A percentile compares a stretch with the other conserved stretches of the same genome.
These are phyloP conservation scores for Scaptomyza montana DNA, from an alignment of 1,140 invertebrate genomes.

Conservation along the genomic window DNA sequence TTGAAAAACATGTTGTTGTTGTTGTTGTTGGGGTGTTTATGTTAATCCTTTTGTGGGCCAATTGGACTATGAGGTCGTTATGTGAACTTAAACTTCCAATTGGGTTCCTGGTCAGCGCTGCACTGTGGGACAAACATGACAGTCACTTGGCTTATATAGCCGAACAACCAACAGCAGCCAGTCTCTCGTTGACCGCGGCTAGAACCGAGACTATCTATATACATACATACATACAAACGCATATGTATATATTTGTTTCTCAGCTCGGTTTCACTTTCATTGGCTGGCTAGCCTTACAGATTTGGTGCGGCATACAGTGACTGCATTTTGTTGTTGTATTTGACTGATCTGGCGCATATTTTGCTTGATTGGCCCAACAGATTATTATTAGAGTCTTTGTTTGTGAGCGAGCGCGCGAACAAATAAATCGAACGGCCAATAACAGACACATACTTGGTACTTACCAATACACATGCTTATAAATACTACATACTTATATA, in stretches of 20 bases:
- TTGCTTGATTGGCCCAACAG: constrained; percentile 83
- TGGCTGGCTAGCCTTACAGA: constrained; percentile 42
- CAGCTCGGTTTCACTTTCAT: constrained; percentile 77
- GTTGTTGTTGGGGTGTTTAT: constrained; percentile 6
- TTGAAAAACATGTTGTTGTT: constrained; percentile 75
- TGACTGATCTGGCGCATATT: constrained; percentile 83
- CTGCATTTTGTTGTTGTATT: constrained; percentile 58
- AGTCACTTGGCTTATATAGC: constrained; percentile 74
- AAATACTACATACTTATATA: constrained; percentile 34
- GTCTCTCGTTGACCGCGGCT: constrained; percentile 49
- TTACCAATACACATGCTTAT: constrained; percentile 24
- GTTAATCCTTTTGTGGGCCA: constrained; percentile 66
- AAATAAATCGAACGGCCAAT: constrained; percentile 75
- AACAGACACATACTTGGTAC: constrained; percentile 46
- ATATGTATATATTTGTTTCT: too few relatives aligned
- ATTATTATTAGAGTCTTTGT: constrained; percentile 79
- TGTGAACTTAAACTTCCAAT: constrained; percentile 80
- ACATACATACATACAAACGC: too few relatives aligned
- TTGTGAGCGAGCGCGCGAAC: constrained; percentile 64
- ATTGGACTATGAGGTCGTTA: constrained; percentile 80
- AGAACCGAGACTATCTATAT: constrained; percentile 52
- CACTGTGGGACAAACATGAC: constrained; percentile 65
- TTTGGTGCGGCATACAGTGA: constrained; percentile 49
- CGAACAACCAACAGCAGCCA: constrained; percentile 18
- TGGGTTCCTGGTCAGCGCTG: constrained; percentile 75